Base-by-base conservation (phyloP, 2,888 invertebrate genomes). In the Campoletis raptor region DNA sequence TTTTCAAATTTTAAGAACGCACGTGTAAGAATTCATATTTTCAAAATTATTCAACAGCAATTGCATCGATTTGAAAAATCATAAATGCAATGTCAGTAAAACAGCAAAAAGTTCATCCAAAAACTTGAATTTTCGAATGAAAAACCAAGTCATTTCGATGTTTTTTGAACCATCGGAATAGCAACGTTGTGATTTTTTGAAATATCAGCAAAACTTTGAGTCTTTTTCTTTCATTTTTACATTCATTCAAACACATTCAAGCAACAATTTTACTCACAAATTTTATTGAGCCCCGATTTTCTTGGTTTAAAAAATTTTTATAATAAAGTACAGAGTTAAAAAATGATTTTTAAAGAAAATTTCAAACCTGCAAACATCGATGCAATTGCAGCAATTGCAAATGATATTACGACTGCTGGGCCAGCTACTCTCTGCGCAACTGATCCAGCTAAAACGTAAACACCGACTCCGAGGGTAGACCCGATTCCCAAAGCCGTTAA, bases 341-440 rank as follows among this genome's bases (percentile, higher is more conserved):
- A 66, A n/a, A 66, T n/a, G 30, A 61, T 40, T 66, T 40, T 8
- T 5, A n/a, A 18, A 40, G n/a, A 12, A 21, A 12, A 21, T 45
- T 42, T 21, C 12, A 0, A 92, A 98, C 98, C 98, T 91, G 98
- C 98, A 93, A 98, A 97, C 76, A 98, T 96, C 18, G 98, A 98
- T n/a, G 98, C 98, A 8, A 98, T 94, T 0, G 98, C 98, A 0
- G 98, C 98, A 78, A 98, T 95, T n/a, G 98, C 95, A 92, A 98
- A 98, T 1, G 98, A 98, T 30, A 99, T 93, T 42, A 97, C 96
- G 0, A 98, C 98, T 0, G 98, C 97, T 0, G 99, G 98, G 0
- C 98, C 98, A 0, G 98, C 97, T 77, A 96, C 96, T 85, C 96
- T 96, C 94, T 97, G 97, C 7, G 98, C 97, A 1, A 98, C 98